Evolutionary conservation across 2,113 vertebrate genomes (phyloP), one percentile per base, ranked within the genome.

Genomic region (Mixornis gularis): DNA sequence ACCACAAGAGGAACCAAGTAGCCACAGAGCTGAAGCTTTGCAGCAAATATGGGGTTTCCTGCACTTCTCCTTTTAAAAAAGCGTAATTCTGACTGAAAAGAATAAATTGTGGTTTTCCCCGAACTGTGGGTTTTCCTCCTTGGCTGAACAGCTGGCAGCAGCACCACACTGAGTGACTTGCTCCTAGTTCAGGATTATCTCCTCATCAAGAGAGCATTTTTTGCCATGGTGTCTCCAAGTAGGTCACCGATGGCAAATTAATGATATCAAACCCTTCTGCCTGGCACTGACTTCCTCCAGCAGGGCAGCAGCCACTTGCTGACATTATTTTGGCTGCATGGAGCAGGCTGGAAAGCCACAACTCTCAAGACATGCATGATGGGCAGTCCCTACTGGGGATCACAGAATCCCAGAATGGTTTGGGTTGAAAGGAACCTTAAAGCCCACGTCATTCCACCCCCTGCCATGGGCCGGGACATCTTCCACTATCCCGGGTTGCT

Each of bases 221-320:
- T 30, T 10, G 3, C 27, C 25, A 4, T 1, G 20, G 36, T 10
- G 2, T 26, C 36, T 68, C 30, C 8, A 17, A 36, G 17, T 2
- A 52, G 27, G 13, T 68, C n/a, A 16, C 13, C 0, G 0, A 24
- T 7, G 7, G 4, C 5, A 21, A 27, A 2, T 71, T 63, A 34
- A 27, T 6, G 11, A 5, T 5, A 34, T 4, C 26, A 15, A 70
- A 16, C 43, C 22, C 26, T 32, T 59, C 29, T n/a, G 29, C 20
- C 26, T 2, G 4, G 46, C 38, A 25, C 46, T 1, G 6, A 17
- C 49, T 43, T 51, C 18, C 34, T 51, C 51, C 41, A 20, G 43
- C 21, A 15, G 17, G 0, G 34, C 48, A 63, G 43, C 1, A 3
- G 48, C 21, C 25, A 10, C 64, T 63, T 46, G 1, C 46, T 3